phyloP scores from a whole-genome alignment of 2,888 invertebrate genomes.

The Nomada fabriciana region DNA sequence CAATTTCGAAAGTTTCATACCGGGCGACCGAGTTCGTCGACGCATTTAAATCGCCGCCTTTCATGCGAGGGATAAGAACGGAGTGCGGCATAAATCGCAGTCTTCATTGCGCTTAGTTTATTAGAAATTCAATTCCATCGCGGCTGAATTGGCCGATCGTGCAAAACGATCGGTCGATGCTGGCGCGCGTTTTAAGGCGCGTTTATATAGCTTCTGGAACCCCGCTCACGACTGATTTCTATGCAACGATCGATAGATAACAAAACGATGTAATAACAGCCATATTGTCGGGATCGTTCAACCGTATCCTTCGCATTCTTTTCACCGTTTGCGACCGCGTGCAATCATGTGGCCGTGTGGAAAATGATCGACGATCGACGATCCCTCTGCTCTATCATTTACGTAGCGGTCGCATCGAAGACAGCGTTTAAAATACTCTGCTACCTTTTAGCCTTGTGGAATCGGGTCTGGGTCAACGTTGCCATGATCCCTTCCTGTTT shows the following conservation, averaged over 20 bases:
- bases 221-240: conserved; percentile 36
- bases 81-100: conserved; percentile 57
- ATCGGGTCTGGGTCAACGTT: conserved; percentile 62
- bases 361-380: conserved; percentile 39
- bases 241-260: conserved; percentile 63
- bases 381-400: background rate
- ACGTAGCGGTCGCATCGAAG: background rate
- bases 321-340: conserved; percentile 35
- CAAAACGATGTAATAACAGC: conserved; percentile 68
- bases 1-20: conserved; percentile 40
- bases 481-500: conserved; percentile 60
- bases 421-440: conserved; percentile 3
- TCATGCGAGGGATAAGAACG: background rate
- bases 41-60: conserved; percentile 31
- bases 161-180: conserved; percentile 38
- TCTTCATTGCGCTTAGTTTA: conserved; percentile 64
- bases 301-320: conserved; percentile 68
- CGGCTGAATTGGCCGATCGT: conserved; percentile 51
- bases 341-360: conserved; percentile 49
- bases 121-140: conserved; percentile 57
- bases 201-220: conserved; percentile 61
- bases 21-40: conserved; percentile 31
- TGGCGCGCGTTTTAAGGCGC: conserved; percentile 42
- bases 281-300: conserved; percentile 60
- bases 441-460: conserved; percentile 6